Conservation (phyloP, 2,888 invertebrate genomes). For the Archips xylosteana region DNA sequence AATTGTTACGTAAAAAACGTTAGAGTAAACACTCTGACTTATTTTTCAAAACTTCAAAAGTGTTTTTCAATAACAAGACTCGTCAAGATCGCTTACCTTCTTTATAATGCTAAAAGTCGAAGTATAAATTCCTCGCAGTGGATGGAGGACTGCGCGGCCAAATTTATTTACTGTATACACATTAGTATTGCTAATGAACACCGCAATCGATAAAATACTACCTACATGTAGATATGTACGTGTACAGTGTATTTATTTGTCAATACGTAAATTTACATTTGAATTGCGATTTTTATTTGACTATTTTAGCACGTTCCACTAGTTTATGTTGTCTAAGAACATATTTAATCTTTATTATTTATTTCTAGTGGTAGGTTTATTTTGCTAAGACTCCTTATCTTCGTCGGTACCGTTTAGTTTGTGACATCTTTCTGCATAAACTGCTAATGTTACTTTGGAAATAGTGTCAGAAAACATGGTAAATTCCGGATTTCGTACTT, state of each 20-base stretch:
- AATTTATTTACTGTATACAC: conserved; percentile 34
- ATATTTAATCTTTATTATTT: neutral
- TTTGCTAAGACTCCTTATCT: neutral
- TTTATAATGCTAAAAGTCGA: too few relatives aligned
- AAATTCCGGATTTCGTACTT: too few relatives aligned
- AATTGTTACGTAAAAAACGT: too few relatives aligned
- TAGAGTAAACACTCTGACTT: too few relatives aligned
- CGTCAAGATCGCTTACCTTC: too few relatives aligned
- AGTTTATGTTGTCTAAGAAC: neutral
- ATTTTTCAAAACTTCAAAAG: too few relatives aligned
- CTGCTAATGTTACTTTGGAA: too few relatives aligned
- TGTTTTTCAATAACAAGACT: too few relatives aligned
- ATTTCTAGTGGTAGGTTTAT: neutral
- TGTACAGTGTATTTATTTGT: conserved; percentile 22
- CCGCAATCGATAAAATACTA: conserved; percentile 19
- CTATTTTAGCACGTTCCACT: conserved; percentile 35
- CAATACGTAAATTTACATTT: conserved; percentile 14
- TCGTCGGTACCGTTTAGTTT: neutral
- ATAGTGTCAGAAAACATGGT: too few relatives aligned
- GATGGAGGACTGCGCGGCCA: conserved; percentile 17
- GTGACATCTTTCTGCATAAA: too few relatives aligned
- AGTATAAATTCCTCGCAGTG: neutral
- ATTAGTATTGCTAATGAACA: conserved; percentile 40
- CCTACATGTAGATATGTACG: conserved; percentile 35
- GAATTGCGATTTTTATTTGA: conserved; percentile 32